Base-by-base conservation (phyloP, 2,797 vertebrate genomes). In the Telmatherina bonti region DNA sequence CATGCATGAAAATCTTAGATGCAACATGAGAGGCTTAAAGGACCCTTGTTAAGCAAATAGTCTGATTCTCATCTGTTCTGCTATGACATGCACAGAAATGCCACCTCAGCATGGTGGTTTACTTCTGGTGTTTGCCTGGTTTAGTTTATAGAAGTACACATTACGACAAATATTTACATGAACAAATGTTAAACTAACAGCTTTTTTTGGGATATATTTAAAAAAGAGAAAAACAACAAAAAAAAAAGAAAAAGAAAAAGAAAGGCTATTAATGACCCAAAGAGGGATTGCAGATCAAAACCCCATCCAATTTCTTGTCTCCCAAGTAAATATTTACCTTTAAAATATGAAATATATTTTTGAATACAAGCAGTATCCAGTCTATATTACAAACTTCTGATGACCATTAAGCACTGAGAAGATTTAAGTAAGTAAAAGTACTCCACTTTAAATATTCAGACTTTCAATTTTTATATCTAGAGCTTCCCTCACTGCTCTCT, bases 391-490 rank as follows among this genome's bases (percentile, higher is more conserved):
- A 16, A 6, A 26, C 31, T 20, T 20, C 60, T 33, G 60, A 31
- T 47, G 29, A 13, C 38, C 11, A 27, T 22, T 10, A 58, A 52
- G 47, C 26, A 41, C 7, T 11, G n/a, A 12, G 35, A 43, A 31
- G 3, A n/a, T 10, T 64, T 72, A 41, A 27, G 10, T 15, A 58
- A 41, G 12, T 63, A 15, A 47, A 33, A 35, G n/a, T n/a, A n/a
- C n/a, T n/a, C n/a, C n/a, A n/a, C n/a, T n/a, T n/a, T 71, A 79
- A 87, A 90, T 62, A 81, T 69, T 72, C 72, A 29, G 22, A 5
- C 79, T 63, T 59, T 61, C 35, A n/a, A n/a, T 78, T 70, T 74
- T 62, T 73, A 70, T 33, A 76, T 78, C 72, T 62, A 57, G 2
- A n/a, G 22, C 62, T 76, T 76, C n/a, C 51, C 30, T 31, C 41